Evolutionary conservation across 2,113 vertebrate species (phyloP).

Genomic region (Ivindomyrus marchei): DNA sequence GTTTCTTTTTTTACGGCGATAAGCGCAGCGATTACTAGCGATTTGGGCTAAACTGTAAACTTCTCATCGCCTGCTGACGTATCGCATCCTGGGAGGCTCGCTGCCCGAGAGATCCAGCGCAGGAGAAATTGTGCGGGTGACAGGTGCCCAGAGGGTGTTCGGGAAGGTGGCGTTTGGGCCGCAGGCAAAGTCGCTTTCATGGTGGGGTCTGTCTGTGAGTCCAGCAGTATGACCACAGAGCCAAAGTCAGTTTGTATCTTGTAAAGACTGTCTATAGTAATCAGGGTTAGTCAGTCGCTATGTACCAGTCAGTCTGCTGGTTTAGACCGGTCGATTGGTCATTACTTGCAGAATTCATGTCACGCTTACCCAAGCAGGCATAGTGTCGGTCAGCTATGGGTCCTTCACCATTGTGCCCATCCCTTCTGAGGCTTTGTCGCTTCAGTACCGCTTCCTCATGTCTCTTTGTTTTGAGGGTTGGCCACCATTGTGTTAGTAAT

Average conservation of each 20-base stretch:
- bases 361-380: background rate
- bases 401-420: background rate
- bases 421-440: background rate
- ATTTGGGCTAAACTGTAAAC: background rate
- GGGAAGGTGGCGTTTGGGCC: background rate
- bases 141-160: background rate
- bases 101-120: too few species aligned
- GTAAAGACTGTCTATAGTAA: background rate
- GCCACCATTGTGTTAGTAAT: background rate
- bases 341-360: background rate
- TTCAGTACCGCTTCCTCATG: background rate
- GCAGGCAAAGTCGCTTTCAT: background rate
- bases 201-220: slow-evolving; percentile 7
- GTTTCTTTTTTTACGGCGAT: background rate
- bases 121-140: background rate
- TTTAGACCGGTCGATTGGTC: background rate
- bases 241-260: background rate
- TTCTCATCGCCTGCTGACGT: background rate
- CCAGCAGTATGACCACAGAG: background rate
- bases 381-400: background rate
- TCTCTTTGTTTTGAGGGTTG: background rate
- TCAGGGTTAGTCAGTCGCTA: background rate
- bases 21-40: background rate
- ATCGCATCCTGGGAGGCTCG: background rate
- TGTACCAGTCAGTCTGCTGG: background rate